A percentile compares a stretch with the other conserved stretches of the same genome.
phyloP scores from a whole-genome alignment of 2,113 vertebrate genomes.

The Charadrius vociferus region DNA sequence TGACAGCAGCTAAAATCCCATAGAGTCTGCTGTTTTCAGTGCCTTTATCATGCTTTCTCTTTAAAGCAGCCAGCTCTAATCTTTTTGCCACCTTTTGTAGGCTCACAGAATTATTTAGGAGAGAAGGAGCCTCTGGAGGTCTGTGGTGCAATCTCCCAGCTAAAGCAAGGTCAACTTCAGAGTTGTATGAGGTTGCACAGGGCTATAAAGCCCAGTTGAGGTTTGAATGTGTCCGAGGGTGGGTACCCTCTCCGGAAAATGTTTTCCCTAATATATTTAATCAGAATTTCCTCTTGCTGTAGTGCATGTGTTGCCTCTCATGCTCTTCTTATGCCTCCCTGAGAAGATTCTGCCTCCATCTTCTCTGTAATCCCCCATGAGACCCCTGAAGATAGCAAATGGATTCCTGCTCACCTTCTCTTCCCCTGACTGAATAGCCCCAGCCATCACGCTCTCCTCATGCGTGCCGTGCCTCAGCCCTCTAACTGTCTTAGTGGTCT shows the following conservation, averaged over 20 bases:
- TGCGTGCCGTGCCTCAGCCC: background rate
- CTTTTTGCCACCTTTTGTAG: background rate
- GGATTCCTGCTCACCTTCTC: background rate
- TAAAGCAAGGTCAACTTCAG: background rate
- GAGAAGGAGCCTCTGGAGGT: background rate
- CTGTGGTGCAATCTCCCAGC: background rate
- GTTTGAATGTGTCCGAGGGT: background rate
- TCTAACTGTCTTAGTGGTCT: background rate
- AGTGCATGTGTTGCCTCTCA: background rate
- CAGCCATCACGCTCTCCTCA: background rate
- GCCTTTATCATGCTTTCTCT: background rate
- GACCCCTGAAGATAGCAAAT: background rate
- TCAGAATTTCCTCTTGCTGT: background rate
- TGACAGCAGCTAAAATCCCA: background rate
- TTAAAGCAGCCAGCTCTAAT: background rate
- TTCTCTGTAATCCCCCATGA: background rate
- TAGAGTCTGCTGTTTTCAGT: background rate
- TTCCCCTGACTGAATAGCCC: background rate
- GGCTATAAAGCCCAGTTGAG: background rate
- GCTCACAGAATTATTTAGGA: background rate
- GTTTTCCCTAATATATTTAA: background rate
- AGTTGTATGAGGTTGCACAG: background rate
- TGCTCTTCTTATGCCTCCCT: background rate
- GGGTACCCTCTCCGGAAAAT: background rate
- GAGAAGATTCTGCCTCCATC: background rate